Percentiles rank a stretch among this genome's conserved stretches.
phyloP scores from a whole-genome alignment of 2,797 vertebrate species.

The Borostomias antarcticus region DNA sequence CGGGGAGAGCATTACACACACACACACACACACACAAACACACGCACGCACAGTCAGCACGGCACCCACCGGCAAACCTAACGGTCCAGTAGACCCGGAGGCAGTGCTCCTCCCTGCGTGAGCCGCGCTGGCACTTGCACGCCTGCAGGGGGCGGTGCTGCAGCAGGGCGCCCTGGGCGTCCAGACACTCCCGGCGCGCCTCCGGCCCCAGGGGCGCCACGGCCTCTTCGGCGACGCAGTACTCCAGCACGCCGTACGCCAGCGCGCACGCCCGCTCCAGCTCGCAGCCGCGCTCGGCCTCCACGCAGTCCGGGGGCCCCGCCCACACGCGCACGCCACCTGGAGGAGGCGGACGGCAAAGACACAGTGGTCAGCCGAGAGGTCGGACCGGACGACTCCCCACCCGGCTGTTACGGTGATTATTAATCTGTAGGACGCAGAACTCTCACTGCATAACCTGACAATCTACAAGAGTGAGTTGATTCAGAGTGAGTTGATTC shows the following conservation, averaged over 20 bases:
- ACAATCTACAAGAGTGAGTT: too few relatives aligned
- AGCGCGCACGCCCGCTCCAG: slow-evolving; percentile 77
- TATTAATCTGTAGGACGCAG: too few relatives aligned
- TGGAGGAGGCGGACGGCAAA: slow-evolving; percentile 33
- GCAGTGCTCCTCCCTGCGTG: slow-evolving; percentile 85
- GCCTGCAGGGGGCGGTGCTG: slow-evolving; percentile 80
- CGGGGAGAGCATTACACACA: neutral
- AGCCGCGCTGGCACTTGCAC: slow-evolving; percentile 88
- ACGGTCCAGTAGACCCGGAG: slow-evolving; percentile 87
- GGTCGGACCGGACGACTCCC: too few relatives aligned
- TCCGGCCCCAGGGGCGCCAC: slow-evolving; percentile 61
- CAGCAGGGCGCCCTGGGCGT: slow-evolving; percentile 79
- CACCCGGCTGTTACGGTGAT: too few relatives aligned
- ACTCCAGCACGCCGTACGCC: slow-evolving; percentile 79
- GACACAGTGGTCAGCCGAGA: too few relatives aligned
- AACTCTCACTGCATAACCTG: too few relatives aligned
- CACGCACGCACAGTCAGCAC: neutral
- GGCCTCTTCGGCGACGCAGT: slow-evolving; percentile 77
- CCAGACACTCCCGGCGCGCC: slow-evolving; percentile 77
- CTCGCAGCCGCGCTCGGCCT: slow-evolving; percentile 82
- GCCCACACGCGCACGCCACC: slow-evolving; percentile 51
- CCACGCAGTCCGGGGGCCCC: slow-evolving; percentile 77
- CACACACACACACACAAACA: neutral
- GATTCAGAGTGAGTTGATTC: too few relatives aligned
- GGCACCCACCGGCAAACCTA: slow-evolving; percentile 73